phyloP scores from a whole-genome alignment of 2,888 invertebrate species.

The Micoletzkya japonica region DNA sequence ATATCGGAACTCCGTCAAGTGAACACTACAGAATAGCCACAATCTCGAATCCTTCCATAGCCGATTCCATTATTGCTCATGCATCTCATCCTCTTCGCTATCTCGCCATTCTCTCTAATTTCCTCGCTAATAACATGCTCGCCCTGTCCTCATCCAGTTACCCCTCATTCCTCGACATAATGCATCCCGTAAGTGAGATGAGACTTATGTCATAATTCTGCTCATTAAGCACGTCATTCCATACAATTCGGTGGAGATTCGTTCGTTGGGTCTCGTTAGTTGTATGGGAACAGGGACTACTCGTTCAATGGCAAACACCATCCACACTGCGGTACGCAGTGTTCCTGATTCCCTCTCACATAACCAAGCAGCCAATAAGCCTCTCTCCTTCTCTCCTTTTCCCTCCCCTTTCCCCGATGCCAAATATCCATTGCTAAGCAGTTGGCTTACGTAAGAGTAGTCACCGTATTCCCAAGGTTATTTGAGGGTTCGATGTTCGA shows the following conservation, averaged over 20 bases:
- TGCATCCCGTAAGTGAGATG: slow-evolving; percentile 3
- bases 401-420: not conserved
- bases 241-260: slow-evolving; percentile 9
- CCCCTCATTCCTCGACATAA: slow-evolving; percentile 15
- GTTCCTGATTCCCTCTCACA: too few species aligned
- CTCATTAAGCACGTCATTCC: slow-evolving; percentile 6
- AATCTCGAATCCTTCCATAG: slow-evolving; percentile 9
- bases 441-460: not conserved
- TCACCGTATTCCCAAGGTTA: not conserved
- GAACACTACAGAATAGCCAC: slow-evolving; percentile 11
- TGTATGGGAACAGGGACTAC: slow-evolving; percentile 6
- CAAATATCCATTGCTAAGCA: not conserved
- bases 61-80: not conserved
- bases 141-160: not conserved
- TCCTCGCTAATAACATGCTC: slow-evolving; percentile 6
- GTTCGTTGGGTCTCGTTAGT: not conserved
- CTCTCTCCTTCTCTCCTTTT: too few species aligned
- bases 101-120: not conserved
- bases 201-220: not conserved
- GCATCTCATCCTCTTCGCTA: not conserved
- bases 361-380: too few species aligned
- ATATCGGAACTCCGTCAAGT: not conserved
- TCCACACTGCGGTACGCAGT: slow-evolving; percentile 4
- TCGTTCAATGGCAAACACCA: not conserved
- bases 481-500: not conserved